Conservation (phyloP, 2,888 invertebrate species). For the Meloe dianella region DNA sequence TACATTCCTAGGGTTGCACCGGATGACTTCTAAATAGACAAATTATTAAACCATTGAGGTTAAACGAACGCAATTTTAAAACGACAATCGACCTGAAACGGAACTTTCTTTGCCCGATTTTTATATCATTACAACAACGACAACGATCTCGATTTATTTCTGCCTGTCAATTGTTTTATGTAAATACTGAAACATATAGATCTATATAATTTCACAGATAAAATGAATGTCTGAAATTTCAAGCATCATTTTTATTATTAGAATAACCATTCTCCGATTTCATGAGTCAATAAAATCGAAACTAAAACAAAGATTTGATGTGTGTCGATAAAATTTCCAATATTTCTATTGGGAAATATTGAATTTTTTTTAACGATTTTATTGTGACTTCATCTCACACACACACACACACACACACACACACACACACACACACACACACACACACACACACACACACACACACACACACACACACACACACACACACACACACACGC, state of each 20-base stretch:
- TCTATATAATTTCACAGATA: not conserved
- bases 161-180: not conserved
- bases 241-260: not conserved
- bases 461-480: no score
- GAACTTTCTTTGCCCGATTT: not conserved
- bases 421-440: no score
- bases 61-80: conserved; percentile 32
- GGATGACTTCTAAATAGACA: conserved; percentile 38
- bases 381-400: conserved; percentile 1
- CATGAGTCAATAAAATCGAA: not conserved
- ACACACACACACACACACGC: no score
- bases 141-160: not conserved
- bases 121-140: not conserved
- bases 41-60: conserved; percentile 36
- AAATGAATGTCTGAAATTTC: not conserved
- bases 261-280: not conserved
- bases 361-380: not conserved
- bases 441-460: no score
- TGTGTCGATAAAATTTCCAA: not conserved
- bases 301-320: not conserved
- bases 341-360: not conserved
- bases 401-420: no score
- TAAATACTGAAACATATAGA: not conserved
- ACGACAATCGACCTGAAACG: conserved; percentile 9
- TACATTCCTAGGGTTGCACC: conserved; percentile 37